Percentiles rank a stretch among this genome's conserved stretches.
Conservation (phyloP, 2,113 vertebrate genomes). For the Chlorocebus sabaeus region DNA sequence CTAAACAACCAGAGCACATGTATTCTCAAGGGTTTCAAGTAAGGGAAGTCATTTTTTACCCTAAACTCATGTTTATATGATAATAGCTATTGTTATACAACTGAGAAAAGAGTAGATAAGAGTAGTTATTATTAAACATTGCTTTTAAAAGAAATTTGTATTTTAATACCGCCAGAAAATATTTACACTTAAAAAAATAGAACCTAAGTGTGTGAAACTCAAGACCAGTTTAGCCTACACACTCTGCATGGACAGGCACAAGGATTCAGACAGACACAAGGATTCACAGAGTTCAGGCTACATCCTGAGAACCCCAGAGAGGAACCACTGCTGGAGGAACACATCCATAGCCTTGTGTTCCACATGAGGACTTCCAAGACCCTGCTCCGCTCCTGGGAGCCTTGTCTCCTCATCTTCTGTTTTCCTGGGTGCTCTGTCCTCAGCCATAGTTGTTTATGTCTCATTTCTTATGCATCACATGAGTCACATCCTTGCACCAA, state of each 20-base stretch:
- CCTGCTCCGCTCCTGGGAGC: not conserved
- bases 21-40: not conserved
- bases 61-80: not conserved
- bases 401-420: not conserved
- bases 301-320: not conserved
- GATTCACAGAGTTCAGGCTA: not conserved
- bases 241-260: no score
- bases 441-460: not conserved
- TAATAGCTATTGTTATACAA: not conserved
- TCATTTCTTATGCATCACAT: not conserved
- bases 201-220: not conserved
- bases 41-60: not conserved
- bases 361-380: not conserved
- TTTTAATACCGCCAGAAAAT: not conserved
- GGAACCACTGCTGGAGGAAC: not conserved
- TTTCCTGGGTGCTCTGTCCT: not conserved
- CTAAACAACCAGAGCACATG: not conserved
- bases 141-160: not conserved
- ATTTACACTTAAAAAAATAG: not conserved
- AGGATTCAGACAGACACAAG: not conserved
- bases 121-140: not conserved
- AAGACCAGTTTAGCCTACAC: not conserved
- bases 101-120: not conserved
- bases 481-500: not conserved
- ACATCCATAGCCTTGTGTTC: not conserved